A percentile compares a stretch with the other conserved stretches of the same genome.
phyloP scores from a whole-genome alignment of 2,888 invertebrate species.

The Euspilapteryx auroguttella region DNA sequence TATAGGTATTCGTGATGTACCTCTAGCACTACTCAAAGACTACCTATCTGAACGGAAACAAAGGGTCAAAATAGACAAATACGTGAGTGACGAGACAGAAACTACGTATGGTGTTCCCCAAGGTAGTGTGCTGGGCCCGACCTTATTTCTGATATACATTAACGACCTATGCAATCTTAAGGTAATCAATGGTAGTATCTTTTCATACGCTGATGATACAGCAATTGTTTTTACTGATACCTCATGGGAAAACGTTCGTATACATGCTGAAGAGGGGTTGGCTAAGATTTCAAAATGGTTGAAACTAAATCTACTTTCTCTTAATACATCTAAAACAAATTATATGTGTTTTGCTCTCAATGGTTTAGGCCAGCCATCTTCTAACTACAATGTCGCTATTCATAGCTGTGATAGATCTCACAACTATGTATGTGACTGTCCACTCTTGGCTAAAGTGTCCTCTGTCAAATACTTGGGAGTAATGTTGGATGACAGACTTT shows the following conservation, averaged over 20 bases:
- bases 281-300: background rate
- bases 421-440: background rate
- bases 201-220: background rate
- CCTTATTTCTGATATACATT: background rate
- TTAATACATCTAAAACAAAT: slow-evolving; percentile 1
- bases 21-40: slow-evolving; percentile 1
- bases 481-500: background rate
- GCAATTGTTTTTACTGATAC: background rate
- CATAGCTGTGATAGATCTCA: background rate
- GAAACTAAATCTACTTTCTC: background rate
- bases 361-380: background rate
- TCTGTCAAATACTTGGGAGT: slow-evolving; percentile 1
- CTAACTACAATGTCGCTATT: background rate
- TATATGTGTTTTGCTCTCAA: slow-evolving; percentile 1
- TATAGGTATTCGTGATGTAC: slow-evolving; percentile 2
- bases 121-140: slow-evolving; percentile 1
- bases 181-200: background rate
- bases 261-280: background rate
- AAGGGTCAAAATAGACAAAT: slow-evolving; percentile 1
- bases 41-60: slow-evolving; percentile 1
- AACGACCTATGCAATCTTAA: background rate
- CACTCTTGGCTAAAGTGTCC: background rate
- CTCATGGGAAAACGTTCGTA: background rate
- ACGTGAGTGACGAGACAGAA: background rate
- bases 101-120: slow-evolving; percentile 4